Conservation (phyloP, 2,888 invertebrate genomes). For the Caenorhabditis sp. region DNA sequence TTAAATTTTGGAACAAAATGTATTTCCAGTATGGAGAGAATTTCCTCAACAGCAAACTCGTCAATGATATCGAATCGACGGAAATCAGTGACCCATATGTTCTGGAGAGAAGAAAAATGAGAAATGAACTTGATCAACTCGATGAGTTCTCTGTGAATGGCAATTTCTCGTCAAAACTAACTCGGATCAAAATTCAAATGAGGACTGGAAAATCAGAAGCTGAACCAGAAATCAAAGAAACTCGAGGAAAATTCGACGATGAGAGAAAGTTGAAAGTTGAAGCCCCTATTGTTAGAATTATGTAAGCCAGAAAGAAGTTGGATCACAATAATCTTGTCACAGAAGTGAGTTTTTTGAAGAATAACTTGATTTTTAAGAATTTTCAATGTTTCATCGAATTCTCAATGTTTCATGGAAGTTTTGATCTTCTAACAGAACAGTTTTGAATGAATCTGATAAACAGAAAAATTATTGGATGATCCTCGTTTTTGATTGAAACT, state of each 20-base stretch:
- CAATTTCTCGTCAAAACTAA: conserved; percentile 94
- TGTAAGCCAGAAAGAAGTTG: conserved; percentile 96
- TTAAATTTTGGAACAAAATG: no score
- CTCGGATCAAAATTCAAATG: conserved; percentile 78
- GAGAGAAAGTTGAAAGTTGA: conserved; percentile 99
- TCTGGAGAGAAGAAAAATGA: conserved; percentile 72
- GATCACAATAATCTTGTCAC: conserved; percentile 86
- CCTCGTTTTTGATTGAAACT: no score
- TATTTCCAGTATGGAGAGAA: conserved; percentile 91
- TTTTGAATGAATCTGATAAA: no score
- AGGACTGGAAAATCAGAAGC: conserved; percentile 80
- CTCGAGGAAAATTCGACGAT: conserved; percentile 87
- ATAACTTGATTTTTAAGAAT: no score
- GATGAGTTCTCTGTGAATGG: conserved; percentile 82
- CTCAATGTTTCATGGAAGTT: no score
- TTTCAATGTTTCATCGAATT: no score
- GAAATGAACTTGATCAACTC: conserved; percentile 82
- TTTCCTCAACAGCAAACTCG: conserved; percentile 95
- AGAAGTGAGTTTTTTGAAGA: conserved; percentile 79
- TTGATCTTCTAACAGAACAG: no score
- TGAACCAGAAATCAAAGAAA: conserved; percentile 98
- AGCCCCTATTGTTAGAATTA: conserved; percentile 97
- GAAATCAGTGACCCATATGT: conserved; percentile 86
- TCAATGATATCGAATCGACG: conserved; percentile 92
- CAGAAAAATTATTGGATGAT: no score